Conservation (phyloP, 1,140 invertebrate genomes). For the Drosophila cardini region DNA sequence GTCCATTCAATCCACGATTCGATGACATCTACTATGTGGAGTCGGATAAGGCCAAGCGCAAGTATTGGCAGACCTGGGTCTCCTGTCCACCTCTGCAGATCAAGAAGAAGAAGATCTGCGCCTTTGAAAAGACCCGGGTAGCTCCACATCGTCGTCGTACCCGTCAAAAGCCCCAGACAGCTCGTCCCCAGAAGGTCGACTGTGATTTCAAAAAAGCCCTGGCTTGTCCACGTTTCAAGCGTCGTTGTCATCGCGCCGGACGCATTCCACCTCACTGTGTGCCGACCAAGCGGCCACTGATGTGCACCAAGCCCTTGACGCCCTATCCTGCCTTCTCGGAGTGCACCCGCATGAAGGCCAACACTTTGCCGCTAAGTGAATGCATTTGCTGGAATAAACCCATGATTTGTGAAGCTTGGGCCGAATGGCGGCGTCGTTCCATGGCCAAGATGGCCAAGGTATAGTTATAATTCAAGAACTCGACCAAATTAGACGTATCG, state of each 20-base stretch:
- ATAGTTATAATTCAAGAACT: background rate
- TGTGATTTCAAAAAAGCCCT: background rate
- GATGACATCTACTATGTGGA: constrained; percentile 78
- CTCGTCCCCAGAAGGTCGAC: constrained; percentile 24
- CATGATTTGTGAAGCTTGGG: constrained; percentile 62
- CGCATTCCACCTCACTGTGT: constrained; percentile 49
- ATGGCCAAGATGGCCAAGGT: constrained; percentile 13
- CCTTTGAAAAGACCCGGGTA: constrained; percentile 30
- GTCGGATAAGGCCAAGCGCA: constrained; percentile 72
- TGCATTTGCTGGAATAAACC: constrained; percentile 53
- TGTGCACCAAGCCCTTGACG: constrained; percentile 55
- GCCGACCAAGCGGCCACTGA: background rate
- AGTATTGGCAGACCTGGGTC: constrained; percentile 80
- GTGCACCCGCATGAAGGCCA: constrained; percentile 26
- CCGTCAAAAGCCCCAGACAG: constrained; percentile 42
- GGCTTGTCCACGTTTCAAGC: constrained; percentile 20
- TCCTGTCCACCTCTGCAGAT: constrained; percentile 62
- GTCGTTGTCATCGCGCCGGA: constrained; percentile 52
- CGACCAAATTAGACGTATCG: background rate
- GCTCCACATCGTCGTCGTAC: constrained; percentile 57
- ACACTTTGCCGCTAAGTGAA: constrained; percentile 31
- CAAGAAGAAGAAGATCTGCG: constrained; percentile 70
- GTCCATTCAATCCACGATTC: constrained; percentile 70
- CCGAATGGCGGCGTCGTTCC: constrained; percentile 28
- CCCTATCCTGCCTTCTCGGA: constrained; percentile 66